Conservation (phyloP, 2,888 invertebrate species). For the Dynastes maya region DNA sequence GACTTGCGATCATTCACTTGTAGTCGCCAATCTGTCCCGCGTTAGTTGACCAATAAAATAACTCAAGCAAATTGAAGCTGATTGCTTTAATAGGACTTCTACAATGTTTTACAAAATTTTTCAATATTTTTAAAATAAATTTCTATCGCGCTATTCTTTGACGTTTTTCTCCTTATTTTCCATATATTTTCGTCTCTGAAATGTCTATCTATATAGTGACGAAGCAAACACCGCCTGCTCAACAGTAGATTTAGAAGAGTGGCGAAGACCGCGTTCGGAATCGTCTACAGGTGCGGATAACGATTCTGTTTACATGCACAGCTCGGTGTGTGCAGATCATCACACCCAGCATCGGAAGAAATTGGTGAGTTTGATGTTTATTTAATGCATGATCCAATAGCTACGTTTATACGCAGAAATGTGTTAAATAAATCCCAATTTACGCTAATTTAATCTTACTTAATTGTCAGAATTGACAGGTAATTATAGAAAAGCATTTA, state of each 20-base stretch:
- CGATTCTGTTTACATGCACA: constrained; percentile 78
- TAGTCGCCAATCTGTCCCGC: constrained; percentile 8
- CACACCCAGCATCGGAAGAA: constrained; percentile 64
- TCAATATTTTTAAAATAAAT: no score
- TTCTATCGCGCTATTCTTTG: background rate
- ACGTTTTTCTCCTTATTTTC: background rate
- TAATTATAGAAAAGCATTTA: no score
- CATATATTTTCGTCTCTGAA: background rate
- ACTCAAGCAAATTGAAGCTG: background rate
- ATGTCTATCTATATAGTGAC: constrained; percentile 77
- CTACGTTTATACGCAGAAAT: no score
- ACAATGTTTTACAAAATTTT: no score
- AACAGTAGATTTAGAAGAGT: constrained; percentile 77
- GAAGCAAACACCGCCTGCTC: constrained; percentile 79
- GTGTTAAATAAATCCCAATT: no score
- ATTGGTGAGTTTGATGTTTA: constrained; percentile 66
- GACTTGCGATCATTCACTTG: background rate
- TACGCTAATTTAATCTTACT: no score
- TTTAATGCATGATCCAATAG: background rate
- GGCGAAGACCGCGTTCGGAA: constrained; percentile 84
- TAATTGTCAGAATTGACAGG: no score
- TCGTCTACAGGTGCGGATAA: constrained; percentile 81
- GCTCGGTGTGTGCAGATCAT: constrained; percentile 66
- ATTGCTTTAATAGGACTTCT: no score
- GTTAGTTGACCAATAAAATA: background rate